Evolutionary conservation across 2,113 vertebrate species (phyloP), one percentile per base, ranked within the genome.

Genomic region (Oryctolagus cuniculus): DNA sequence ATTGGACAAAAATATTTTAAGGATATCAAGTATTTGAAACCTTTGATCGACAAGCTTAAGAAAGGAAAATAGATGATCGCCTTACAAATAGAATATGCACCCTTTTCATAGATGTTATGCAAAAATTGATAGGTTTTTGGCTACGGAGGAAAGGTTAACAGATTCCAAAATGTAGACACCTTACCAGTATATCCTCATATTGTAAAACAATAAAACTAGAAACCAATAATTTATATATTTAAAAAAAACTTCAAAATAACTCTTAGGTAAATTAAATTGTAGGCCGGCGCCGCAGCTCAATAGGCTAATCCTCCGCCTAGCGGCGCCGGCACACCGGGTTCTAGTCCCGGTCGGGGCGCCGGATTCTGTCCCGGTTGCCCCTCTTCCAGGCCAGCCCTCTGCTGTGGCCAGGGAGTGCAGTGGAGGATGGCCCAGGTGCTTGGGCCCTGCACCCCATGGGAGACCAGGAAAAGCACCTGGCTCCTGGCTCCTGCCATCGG

Each of bases 91-190:
- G 64, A 75, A 87, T 55, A 55, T 55, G 44, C 38, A 17, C 89
- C 83, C 49, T 86, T 91, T 31, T 93, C 27, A 74, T 10, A 21
- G 66, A 84, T 55, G 27, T 90, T 81, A 75, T 21, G 24, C 55
- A 84, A 93, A 58, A 87, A 72, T 36, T 63, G 34, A 58, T 44
- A 51, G 27, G 24, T 63, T 88, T 90, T 89, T 79, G 16, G 27
- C 49, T 95, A 72, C 31, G 91, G 66, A 77, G 17, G 27, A 79
- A 89, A 91, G 24, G 61, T 63, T 89, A 80, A 89, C 83, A 87
- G 51, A 77, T 70, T 89, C 31, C 22, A 83, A 89, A 91, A 63
- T 25, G 17, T 87, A 93, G 94, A 72, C 63, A 34, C 25, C 24
- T 75, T 84, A n/a, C 16, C 15, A 49, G 8, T 78, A 27, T 53